phyloP scores from a whole-genome alignment of 2,888 invertebrate genomes.

The Chymomyza caudatula region DNA sequence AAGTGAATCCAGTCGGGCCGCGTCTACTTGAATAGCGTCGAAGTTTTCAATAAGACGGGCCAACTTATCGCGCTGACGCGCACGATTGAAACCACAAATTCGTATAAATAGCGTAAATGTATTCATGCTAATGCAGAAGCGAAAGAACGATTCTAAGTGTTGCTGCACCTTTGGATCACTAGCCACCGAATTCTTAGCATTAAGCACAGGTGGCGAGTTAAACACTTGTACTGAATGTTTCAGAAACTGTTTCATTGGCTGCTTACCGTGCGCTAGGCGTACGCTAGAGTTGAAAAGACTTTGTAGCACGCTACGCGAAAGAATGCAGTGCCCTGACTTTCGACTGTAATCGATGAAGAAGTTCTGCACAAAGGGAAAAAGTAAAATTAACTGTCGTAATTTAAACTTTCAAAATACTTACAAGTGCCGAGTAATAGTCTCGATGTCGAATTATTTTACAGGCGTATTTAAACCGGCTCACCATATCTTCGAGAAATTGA shows the following conservation, averaged over 20 bases:
- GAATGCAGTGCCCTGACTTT: slow-evolving; percentile 90
- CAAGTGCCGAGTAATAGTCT: slow-evolving; percentile 90
- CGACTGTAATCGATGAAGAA: slow-evolving; percentile 96
- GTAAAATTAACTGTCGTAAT: background rate
- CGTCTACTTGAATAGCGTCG: slow-evolving; percentile 94
- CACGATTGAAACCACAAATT: slow-evolving; percentile 95
- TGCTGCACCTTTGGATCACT: slow-evolving; percentile 83
- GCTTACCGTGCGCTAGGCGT: slow-evolving; percentile 77
- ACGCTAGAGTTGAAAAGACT: slow-evolving; percentile 83
- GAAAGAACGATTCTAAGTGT: slow-evolving; percentile 92
- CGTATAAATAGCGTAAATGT: slow-evolving; percentile 92
- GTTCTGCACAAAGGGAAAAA: slow-evolving; percentile 81
- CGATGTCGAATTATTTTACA: slow-evolving; percentile 88
- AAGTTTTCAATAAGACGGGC: slow-evolving; percentile 91
- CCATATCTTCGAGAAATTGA: slow-evolving; percentile 89
- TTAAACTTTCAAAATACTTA: slow-evolving; percentile 75
- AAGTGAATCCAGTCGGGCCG: slow-evolving; percentile 89
- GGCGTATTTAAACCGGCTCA: slow-evolving; percentile 88
- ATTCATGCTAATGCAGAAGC: slow-evolving; percentile 85
- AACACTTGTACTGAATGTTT: slow-evolving; percentile 91
- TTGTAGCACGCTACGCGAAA: slow-evolving; percentile 94
- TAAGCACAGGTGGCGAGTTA: slow-evolving; percentile 93
- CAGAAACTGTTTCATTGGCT: slow-evolving; percentile 86
- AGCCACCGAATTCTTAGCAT: slow-evolving; percentile 83
- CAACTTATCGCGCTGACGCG: slow-evolving; percentile 95